phyloP scores from a whole-genome alignment of 2,113 vertebrate genomes.

The Pardalotus punctatus region DNA sequence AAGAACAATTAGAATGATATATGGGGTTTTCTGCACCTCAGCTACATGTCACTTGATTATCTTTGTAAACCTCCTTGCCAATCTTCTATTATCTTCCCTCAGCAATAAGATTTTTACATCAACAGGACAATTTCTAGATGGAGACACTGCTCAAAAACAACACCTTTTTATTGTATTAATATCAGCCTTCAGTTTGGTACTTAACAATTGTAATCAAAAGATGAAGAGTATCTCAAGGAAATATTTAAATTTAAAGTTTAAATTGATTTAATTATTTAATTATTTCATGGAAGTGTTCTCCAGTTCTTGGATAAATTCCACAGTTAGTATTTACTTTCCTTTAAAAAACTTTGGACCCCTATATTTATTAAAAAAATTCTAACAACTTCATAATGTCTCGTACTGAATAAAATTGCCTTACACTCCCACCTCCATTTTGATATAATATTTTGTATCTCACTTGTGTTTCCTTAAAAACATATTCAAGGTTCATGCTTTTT shows the following conservation, averaged over 20 bases:
- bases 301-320: not conserved
- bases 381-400: not conserved
- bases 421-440: not conserved
- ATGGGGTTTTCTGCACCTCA: not conserved
- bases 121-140: not conserved
- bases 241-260: not conserved
- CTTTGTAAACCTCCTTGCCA: not conserved
- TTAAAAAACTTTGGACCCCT: not conserved
- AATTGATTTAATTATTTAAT: not conserved
- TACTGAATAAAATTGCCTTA: not conserved
- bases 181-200: not conserved
- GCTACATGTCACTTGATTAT: not conserved
- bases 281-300: not conserved
- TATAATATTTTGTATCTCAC: not conserved
- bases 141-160: not conserved
- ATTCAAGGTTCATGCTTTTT: not conserved
- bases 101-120: not conserved
- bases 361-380: not conserved
- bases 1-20: not conserved
- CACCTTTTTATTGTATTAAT: not conserved
- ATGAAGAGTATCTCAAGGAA: not conserved
- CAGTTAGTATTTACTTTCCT: not conserved
- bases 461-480: not conserved
- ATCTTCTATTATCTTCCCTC: not conserved
- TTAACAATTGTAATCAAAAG: not conserved